Conservation (phyloP, 2,797 vertebrate species). For the Smutsia temminckii region DNA sequence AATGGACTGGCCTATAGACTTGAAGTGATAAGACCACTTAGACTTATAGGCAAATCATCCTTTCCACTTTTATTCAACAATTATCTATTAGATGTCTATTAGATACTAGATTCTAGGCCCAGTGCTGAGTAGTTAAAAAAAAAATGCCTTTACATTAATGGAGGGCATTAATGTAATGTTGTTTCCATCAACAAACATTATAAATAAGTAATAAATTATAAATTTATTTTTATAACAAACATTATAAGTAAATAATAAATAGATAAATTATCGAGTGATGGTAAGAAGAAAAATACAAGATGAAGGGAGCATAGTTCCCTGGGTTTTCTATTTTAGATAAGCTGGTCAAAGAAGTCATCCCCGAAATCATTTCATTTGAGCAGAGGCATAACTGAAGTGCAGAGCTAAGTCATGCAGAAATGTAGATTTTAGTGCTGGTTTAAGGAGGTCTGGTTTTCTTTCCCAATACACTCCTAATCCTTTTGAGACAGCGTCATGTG, state of each 20-base stretch:
- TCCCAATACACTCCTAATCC: not conserved
- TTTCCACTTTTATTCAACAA: not conserved
- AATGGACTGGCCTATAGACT: not conserved
- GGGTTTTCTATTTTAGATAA: not conserved
- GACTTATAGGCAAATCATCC: not conserved
- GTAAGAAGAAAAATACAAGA: not conserved
- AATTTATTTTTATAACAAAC: not conserved
- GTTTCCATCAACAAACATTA: not conserved
- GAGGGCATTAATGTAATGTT: too few relatives aligned
- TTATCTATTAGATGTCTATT: not conserved
- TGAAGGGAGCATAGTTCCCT: not conserved
- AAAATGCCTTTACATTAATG: not conserved
- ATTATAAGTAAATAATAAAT: not conserved
- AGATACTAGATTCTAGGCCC: not conserved
- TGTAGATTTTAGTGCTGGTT: not conserved
- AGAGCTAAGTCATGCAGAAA: not conserved
- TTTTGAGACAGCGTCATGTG: not conserved
- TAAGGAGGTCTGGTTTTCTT: not conserved
- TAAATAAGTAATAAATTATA: not conserved
- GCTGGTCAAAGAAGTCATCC: not conserved
- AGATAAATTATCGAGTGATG: not conserved
- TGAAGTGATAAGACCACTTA: not conserved
- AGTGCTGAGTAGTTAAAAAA: not conserved
- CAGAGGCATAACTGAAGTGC: not conserved
- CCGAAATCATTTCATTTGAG: not conserved